These are phyloP conservation scores for Dryas iulia DNA, from an alignment of 1,140 invertebrate genomes.

Conservation along the genomic window DNA sequence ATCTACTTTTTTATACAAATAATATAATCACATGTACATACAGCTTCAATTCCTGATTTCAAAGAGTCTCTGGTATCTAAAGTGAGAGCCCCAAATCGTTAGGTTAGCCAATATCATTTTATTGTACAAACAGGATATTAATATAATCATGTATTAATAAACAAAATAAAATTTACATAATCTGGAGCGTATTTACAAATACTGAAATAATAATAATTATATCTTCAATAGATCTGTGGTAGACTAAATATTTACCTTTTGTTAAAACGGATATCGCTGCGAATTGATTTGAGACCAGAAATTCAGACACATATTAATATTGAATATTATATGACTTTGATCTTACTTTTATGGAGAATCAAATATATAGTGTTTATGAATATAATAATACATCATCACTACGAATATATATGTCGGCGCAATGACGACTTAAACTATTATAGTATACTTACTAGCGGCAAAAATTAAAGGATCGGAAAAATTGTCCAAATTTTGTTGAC, in stretches of 20 bases:
- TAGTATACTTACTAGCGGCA: too few relatives aligned
- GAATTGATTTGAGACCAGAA: not conserved
- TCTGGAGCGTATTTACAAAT: not conserved
- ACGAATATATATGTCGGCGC: too few relatives aligned
- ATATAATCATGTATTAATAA: not conserved
- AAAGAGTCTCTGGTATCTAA: too few relatives aligned
- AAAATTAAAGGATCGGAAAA: too few relatives aligned
- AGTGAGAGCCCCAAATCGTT: too few relatives aligned
- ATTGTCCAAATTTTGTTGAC: too few relatives aligned
- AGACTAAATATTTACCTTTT: not conserved
- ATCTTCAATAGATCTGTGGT: not conserved
- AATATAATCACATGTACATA: too few relatives aligned
- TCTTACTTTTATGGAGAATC: not conserved
- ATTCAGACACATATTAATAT: not conserved
- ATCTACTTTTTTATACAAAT: too few relatives aligned
- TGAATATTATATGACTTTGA: not conserved
- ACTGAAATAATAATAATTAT: not conserved
- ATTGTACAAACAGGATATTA: not conserved
- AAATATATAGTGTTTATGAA: too few relatives aligned
- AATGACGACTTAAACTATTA: too few relatives aligned
- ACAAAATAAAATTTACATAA: not conserved
- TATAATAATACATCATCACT: too few relatives aligned
- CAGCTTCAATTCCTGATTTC: too few relatives aligned
- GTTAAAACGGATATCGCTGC: not conserved
- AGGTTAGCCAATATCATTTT: not conserved